Base-by-base conservation (phyloP, 2,888 invertebrate species). In the Tribolium freemani region DNA sequence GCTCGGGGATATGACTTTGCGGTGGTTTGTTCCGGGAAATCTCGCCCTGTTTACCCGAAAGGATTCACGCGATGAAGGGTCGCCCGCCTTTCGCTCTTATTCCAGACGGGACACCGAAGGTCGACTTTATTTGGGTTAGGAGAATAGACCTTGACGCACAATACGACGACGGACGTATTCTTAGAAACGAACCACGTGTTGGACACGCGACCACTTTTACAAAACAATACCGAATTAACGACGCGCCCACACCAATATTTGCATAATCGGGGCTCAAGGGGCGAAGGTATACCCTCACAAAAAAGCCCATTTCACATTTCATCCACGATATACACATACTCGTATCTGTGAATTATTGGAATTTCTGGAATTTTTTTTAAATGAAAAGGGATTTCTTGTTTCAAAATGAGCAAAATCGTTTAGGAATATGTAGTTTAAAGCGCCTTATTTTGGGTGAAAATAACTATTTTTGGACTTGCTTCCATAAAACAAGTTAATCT, bases 1-100 rank as follows among this genome's bases (percentile, higher is more conserved):
- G 83, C 81, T 79, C 80, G 81, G 82, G 83, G 82, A 83, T 83
- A 82, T 81, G 80, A 82, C 81, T 82, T 79, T 81, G 79, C 78
- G 78, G 81, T 76, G 67, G 76, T 69, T 73, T 81, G 80, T 80
- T 80, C 81, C 80, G 81, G 80, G 81, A 80, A 83, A 82, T 78
- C 80, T 80, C 79, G 74, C 79, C 81, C 80, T 77, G 78, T 80
- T 80, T 80, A 78, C 79, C 79, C 82, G 81, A 82, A 84, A 83
- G 83, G 83, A 83, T 83, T 83, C 82, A 80, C 79, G 80, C 80
- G 77, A 81, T 77, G 75, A 53, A 73, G 74, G 66, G 70, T 68
- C 58, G n/a, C 57, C 21, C 53, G 70, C 63, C 16, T 16, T 16
- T 16, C 16, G 16, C 16, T 16, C 16, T 16, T 16, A 16, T 16